Evolutionary conservation across 2,113 vertebrate species (phyloP).

Genomic region (Cephalopholis sonnerati): DNA sequence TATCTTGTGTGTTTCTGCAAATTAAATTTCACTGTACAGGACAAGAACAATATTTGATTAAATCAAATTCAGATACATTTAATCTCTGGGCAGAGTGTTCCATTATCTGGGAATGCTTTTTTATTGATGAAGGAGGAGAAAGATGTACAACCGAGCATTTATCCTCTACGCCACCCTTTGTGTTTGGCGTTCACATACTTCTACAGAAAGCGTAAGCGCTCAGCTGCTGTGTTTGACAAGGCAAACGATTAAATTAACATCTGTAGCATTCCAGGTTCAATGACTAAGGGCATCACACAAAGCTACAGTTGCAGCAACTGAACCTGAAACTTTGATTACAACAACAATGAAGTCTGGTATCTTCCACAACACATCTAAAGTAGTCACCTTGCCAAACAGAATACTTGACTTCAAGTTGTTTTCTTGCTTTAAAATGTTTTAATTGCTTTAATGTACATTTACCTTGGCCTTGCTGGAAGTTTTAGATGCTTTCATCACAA

Average conservation of each 20-base stretch:
- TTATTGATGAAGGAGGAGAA: conserved; percentile 1
- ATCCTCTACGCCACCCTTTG: background rate
- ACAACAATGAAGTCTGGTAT: background rate
- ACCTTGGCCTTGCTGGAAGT: background rate
- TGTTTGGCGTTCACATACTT: background rate
- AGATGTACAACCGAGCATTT: background rate
- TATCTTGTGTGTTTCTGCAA: conserved; percentile 25
- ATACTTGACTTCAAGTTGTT: background rate
- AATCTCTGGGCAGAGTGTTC: background rate
- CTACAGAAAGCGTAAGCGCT: background rate
- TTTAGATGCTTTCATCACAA: background rate
- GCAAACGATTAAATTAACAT: conserved; percentile 19
- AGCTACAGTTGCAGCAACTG: background rate
- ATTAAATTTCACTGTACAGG: conserved; percentile 19
- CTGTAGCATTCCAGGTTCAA: background rate
- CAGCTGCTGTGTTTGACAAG: conserved; percentile 3
- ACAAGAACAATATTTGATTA: conserved; percentile 18
- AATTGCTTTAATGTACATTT: background rate
- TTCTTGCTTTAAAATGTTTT: background rate
- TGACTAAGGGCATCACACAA: conserved; percentile 21
- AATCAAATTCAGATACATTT: conserved; percentile 41
- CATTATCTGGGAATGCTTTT: conserved; percentile 3
- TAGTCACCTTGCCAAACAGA: background rate
- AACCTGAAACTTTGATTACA: conserved; percentile 21
- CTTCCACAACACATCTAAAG: background rate